Conservation (phyloP, 2,888 invertebrate species). For the Malthinus seriepunctatus region DNA sequence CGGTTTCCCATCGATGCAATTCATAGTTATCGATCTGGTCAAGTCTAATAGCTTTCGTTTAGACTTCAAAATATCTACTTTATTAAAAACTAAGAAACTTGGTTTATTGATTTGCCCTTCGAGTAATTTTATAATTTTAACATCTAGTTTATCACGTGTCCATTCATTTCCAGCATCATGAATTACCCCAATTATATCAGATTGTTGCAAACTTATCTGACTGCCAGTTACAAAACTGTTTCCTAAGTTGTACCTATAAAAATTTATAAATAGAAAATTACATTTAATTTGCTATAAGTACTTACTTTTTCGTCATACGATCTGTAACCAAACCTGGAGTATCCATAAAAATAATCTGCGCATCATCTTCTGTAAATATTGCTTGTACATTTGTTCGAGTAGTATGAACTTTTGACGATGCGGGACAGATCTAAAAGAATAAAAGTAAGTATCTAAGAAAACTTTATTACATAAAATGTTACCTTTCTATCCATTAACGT, state of each 20-base stretch:
- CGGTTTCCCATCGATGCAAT: slow-evolving; percentile 46
- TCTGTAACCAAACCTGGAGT: slow-evolving; percentile 87
- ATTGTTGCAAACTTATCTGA: slow-evolving; percentile 64
- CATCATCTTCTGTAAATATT: slow-evolving; percentile 72
- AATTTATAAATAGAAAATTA: slow-evolving; percentile 5
- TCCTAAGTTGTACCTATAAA: slow-evolving; percentile 60
- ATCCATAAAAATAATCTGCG: slow-evolving; percentile 90
- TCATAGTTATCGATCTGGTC: slow-evolving; percentile 69
- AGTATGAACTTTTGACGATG: slow-evolving; percentile 91
- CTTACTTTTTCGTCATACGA: slow-evolving; percentile 70
- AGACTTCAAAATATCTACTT: slow-evolving; percentile 74
- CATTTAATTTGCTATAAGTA: slow-evolving; percentile 16
- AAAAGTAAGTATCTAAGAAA: slow-evolving; percentile 1
- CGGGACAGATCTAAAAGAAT: slow-evolving; percentile 78
- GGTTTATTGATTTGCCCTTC: slow-evolving; percentile 63
- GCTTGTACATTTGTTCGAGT: slow-evolving; percentile 76
- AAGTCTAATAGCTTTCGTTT: slow-evolving; percentile 75
- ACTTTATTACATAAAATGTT: slow-evolving; percentile 36
- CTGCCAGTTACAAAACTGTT: slow-evolving; percentile 63
- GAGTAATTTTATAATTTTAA: slow-evolving; percentile 71
- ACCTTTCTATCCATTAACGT: slow-evolving; percentile 79
- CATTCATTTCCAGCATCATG: slow-evolving; percentile 80
- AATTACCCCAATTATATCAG: slow-evolving; percentile 82
- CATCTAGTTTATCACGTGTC: slow-evolving; percentile 69
- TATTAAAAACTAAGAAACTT: slow-evolving; percentile 85